Conservation (phyloP, 1,140 invertebrate genomes). For the Drosophila suzukii region DNA sequence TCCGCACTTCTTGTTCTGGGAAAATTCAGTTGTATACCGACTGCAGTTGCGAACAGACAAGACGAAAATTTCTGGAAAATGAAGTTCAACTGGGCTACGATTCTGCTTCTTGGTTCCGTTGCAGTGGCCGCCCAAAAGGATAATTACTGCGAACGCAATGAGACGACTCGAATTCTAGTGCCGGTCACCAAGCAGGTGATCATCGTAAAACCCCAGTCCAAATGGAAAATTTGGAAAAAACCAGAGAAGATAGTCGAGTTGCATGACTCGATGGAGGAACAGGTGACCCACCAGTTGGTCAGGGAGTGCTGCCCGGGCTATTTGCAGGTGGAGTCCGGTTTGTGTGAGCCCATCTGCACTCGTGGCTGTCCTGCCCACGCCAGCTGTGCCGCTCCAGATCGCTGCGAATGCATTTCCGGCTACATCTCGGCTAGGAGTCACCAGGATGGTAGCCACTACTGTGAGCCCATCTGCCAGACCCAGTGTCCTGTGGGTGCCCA, state of each 20-base stretch:
- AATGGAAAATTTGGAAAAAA: constrained; percentile 68
- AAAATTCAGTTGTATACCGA: constrained; percentile 49
- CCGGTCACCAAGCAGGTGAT: constrained; percentile 56
- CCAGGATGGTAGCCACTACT: constrained; percentile 62
- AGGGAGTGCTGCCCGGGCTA: constrained; percentile 64
- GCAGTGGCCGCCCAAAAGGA: constrained; percentile 30
- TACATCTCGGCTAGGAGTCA: constrained; percentile 59
- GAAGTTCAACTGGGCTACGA: constrained; percentile 23
- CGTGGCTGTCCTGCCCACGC: constrained; percentile 66
- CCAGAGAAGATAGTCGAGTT: constrained; percentile 32
- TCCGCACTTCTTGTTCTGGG: neutral
- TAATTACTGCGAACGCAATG: constrained; percentile 64
- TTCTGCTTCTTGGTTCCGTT: constrained; percentile 30
- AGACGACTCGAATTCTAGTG: constrained; percentile 32
- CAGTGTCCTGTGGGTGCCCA: constrained; percentile 46
- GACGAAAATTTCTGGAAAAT: constrained; percentile 11
- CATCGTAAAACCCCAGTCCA: constrained; percentile 44
- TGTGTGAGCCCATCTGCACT: constrained; percentile 68
- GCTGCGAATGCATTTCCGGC: constrained; percentile 65
- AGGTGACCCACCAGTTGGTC: constrained; percentile 42
- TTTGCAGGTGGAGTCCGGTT: constrained; percentile 46
- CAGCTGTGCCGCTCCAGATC: constrained; percentile 65
- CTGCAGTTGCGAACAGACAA: constrained; percentile 32
- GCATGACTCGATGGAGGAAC: constrained; percentile 50
- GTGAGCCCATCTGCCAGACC: constrained; percentile 61